Percentiles rank a stretch among this genome's conserved stretches.
Evolutionary conservation across 2,797 vertebrate species (phyloP).

Genomic region (Scarus forsteni): DNA sequence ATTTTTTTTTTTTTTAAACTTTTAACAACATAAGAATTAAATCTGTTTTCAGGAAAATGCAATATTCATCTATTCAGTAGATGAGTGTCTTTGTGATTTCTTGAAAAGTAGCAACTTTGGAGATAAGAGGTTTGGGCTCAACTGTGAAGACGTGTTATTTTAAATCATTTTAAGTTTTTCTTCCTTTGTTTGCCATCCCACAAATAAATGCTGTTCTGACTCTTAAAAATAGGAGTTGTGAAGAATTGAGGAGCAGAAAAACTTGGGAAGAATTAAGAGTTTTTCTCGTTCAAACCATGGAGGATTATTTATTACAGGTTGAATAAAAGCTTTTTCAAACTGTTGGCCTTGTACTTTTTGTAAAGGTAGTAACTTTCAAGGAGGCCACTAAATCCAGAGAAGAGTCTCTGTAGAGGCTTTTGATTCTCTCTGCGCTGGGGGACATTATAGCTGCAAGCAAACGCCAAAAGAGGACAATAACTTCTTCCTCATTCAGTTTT

Average conservation of each 20-base stretch:
- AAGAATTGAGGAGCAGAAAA: background rate
- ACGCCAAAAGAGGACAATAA: background rate
- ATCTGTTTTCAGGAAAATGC: too few species aligned
- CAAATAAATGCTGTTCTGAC: too few species aligned
- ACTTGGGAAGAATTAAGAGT: background rate
- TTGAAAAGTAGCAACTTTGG: too few species aligned
- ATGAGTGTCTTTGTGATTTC: too few species aligned
- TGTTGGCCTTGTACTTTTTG: background rate
- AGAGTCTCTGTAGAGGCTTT: background rate
- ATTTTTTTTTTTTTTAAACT: too few species aligned
- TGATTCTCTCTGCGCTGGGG: background rate
- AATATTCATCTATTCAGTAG: too few species aligned
- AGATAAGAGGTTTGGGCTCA: too few species aligned
- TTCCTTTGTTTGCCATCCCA: too few species aligned
- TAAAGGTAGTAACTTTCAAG: background rate
- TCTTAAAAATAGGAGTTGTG: background rate
- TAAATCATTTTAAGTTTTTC: too few species aligned
- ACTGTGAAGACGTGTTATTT: too few species aligned
- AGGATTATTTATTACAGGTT: background rate
- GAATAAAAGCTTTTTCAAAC: background rate
- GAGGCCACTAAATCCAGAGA: background rate
- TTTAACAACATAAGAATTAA: too few species aligned
- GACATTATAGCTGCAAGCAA: background rate
- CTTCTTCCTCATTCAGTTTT: background rate
- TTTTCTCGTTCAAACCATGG: background rate